Evolutionary conservation across 2,888 invertebrate species (phyloP), one percentile per base, ranked within the genome.

Genomic region (Acrocyrtus sp.): DNA sequence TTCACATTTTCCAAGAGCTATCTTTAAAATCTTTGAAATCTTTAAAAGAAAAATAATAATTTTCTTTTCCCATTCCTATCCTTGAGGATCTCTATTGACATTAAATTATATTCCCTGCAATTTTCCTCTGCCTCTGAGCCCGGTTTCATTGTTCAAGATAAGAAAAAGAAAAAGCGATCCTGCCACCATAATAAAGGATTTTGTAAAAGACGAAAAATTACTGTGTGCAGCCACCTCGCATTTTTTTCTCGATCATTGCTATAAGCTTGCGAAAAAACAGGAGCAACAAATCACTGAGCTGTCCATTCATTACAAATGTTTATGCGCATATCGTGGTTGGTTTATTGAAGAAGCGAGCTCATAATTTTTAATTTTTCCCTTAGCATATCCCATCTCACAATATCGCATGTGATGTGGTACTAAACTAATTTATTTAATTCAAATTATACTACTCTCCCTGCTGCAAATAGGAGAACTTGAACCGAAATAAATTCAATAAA

Each of bases 221-320:
- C n/a, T n/a, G n/a, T n/a, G n/a, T n/a, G n/a, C n/a, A n/a, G 12
- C 34, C 34, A 34, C 12, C 34, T 34, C 34, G 6, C 34, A 34
- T 34, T 12, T 34, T 12, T 34, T 8, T 12, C 12, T 8, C 34
- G 12, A 34, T 34, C 34, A 12, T 12, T 34, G 34, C 6, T 34
- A n/a, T n/a, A n/a, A n/a, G n/a, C n/a, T n/a, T n/a, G n/a, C n/a
- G n/a, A n/a, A 34, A 34, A 34, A 34, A 34, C 34, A 34, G 12
- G 34, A 34, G 34, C 34, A 34, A 34, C 34, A 34, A 34, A 34
- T 34, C 34, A 34, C 12, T 12, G 6, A 5, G 34, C 47, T 57
- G 66, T 47, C 66, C 48, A 56, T 66, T 66, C 57, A 66, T 66
- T 66, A 54, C 21, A 4, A 34, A 41, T 61, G 24, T 61, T 50